Evolutionary conservation across 2,888 invertebrate genomes (phyloP).

Genomic region (Caenorhabditis zanzibari): DNA sequence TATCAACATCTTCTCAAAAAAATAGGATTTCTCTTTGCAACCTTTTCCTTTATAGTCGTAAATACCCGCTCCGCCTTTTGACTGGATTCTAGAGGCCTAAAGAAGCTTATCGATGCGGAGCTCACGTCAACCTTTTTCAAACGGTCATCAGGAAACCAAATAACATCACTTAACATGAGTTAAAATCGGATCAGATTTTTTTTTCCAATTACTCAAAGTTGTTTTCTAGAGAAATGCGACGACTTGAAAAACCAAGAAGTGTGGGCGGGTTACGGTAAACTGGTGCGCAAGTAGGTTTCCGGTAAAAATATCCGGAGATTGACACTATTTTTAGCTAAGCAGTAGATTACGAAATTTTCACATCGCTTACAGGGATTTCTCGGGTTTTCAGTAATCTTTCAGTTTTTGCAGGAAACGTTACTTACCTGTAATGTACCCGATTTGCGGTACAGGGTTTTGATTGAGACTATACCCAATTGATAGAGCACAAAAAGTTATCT

Average conservation of each 20-base stretch:
- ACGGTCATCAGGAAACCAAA: slow-evolving; percentile 13
- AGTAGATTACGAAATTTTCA: not conserved
- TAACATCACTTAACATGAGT: not conserved
- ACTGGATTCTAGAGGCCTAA: not conserved
- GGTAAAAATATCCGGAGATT: not conserved
- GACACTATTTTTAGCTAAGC: slow-evolving; percentile 3
- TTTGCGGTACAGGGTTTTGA: too few relatives aligned
- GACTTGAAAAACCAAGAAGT: not conserved
- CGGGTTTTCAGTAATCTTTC: too few relatives aligned
- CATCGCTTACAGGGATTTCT: not conserved
- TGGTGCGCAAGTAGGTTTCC: not conserved
- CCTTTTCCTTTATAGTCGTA: not conserved
- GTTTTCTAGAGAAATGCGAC: not conserved
- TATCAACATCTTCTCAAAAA: not conserved
- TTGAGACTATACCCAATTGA: too few relatives aligned
- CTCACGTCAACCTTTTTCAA: slow-evolving; percentile 22
- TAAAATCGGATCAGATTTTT: slow-evolving; percentile 15
- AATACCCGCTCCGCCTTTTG: slow-evolving; percentile 12
- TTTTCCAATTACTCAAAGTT: slow-evolving; percentile 17
- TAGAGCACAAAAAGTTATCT: too few relatives aligned
- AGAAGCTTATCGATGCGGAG: slow-evolving; percentile 23
- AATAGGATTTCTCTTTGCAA: not conserved
- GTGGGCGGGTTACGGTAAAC: slow-evolving; percentile 7
- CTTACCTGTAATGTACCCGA: too few relatives aligned
- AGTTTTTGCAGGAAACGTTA: not conserved